A percentile compares a stretch with the other conserved stretches of the same genome.
Conservation (phyloP, 1,140 invertebrate genomes). For the Psilanteris sp. region DNA sequence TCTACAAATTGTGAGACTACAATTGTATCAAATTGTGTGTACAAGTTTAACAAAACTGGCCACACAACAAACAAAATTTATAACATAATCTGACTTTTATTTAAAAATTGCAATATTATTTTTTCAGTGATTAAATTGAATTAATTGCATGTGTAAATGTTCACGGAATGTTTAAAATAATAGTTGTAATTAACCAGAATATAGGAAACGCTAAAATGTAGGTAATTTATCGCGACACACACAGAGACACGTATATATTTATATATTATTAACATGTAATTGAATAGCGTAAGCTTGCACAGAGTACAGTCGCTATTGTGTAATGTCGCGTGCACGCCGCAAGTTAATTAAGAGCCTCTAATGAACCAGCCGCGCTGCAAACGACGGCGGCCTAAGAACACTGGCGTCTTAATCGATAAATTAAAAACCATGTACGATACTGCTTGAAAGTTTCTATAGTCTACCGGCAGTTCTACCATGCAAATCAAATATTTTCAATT, state of each 20-base stretch:
- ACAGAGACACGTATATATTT: slow-evolving; percentile 54
- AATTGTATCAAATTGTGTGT: too few relatives aligned
- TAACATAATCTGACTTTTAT: too few relatives aligned
- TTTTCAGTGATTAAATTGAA: slow-evolving; percentile 4
- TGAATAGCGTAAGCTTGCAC: slow-evolving; percentile 73
- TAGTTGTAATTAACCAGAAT: slow-evolving; percentile 50
- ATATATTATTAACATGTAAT: slow-evolving; percentile 78
- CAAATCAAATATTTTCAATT: slow-evolving; percentile 54
- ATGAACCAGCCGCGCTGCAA: slow-evolving; percentile 77
- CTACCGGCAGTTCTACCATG: slow-evolving; percentile 4
- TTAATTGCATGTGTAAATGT: slow-evolving; percentile 33
- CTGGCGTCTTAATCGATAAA: slow-evolving; percentile 78
- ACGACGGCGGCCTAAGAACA: slow-evolving; percentile 72
- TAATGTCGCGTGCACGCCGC: slow-evolving; percentile 76
- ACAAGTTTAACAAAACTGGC: too few relatives aligned
- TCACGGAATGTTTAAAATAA: slow-evolving; percentile 42
- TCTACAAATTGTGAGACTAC: too few relatives aligned
- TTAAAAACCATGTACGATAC: slow-evolving; percentile 76
- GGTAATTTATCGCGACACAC: slow-evolving; percentile 46
- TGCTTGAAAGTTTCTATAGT: slow-evolving; percentile 52
- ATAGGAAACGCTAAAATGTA: slow-evolving; percentile 52
- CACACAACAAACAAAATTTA: too few relatives aligned
- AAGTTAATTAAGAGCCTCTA: slow-evolving; percentile 79
- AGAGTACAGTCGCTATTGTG: slow-evolving; percentile 70
- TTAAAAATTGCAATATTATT: too few relatives aligned